Conservation (phyloP, 2,888 invertebrate genomes). For the Spisula solida region DNA sequence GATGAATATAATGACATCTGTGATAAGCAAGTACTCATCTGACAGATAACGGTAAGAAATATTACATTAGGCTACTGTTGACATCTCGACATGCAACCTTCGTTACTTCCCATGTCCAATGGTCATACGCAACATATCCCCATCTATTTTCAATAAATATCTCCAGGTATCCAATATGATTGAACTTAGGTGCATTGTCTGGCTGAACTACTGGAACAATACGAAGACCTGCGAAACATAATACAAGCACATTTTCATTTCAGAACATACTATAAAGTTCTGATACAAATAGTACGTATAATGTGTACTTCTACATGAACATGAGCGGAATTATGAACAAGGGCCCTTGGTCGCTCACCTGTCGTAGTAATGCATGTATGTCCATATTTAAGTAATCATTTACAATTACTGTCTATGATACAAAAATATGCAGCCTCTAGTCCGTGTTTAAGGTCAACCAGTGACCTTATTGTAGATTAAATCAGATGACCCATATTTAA, state of each 20-base stretch:
- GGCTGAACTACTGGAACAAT: background rate
- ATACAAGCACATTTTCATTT: no score
- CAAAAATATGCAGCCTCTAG: no score
- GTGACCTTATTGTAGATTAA: no score
- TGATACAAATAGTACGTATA: background rate
- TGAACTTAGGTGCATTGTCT: background rate
- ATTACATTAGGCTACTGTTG: background rate
- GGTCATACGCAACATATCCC: background rate
- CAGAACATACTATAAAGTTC: background rate
- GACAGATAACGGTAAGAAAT: background rate
- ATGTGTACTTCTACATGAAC: background rate
- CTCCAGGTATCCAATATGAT: conserved; percentile 33
- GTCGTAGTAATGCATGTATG: no score
- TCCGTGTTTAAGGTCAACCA: no score
- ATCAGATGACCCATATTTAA: no score
- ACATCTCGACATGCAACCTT: conserved; percentile 23
- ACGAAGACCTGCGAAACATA: background rate
- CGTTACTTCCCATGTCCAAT: conserved; percentile 35
- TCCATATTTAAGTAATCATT: no score
- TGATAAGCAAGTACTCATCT: no score
- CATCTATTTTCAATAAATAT: conserved; percentile 21
- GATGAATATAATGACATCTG: no score
- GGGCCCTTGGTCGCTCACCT: no score
- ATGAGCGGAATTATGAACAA: background rate
- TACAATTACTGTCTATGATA: no score